A percentile compares a stretch with the other conserved stretches of the same genome.
Evolutionary conservation across 2,113 vertebrate genomes (phyloP).

Genomic region (Cygnus atratus): DNA sequence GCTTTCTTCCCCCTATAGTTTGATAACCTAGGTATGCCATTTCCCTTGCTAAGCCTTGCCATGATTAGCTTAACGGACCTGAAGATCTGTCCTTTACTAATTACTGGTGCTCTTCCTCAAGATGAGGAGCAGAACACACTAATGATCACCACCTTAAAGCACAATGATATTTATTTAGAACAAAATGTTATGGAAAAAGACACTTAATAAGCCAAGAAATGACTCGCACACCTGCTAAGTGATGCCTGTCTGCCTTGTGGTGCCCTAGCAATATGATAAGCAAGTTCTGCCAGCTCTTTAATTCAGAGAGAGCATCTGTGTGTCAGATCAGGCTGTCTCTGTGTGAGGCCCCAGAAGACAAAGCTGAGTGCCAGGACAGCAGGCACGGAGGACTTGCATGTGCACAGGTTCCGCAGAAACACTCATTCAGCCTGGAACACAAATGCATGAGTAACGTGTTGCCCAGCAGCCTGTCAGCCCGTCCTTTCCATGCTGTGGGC

Average conservation of each 20-base stretch:
- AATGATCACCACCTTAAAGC: background rate
- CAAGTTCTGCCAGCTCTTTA: constrained; percentile 61
- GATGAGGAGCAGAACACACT: fast-evolving
- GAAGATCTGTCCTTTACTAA: background rate
- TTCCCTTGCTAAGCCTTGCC: background rate
- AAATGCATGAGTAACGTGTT: background rate
- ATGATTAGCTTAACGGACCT: background rate
- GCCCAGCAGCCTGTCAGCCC: background rate
- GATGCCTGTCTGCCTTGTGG: constrained; percentile 58
- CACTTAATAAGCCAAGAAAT: constrained; percentile 52
- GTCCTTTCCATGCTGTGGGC: background rate
- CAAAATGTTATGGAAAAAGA: constrained; percentile 4
- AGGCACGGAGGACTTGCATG: background rate
- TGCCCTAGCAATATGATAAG: constrained; percentile 44
- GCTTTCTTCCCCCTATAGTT: background rate
- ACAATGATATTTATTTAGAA: constrained; percentile 39
- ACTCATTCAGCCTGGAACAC: background rate
- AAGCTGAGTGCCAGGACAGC: constrained; percentile 39
- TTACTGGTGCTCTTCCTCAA: background rate
- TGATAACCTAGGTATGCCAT: background rate
- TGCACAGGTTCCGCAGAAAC: background rate
- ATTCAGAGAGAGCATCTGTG: constrained; percentile 69
- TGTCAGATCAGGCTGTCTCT: constrained; percentile 42
- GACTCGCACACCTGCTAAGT: constrained; percentile 47
- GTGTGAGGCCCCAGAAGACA: constrained; percentile 23